Percentiles rank a stretch among this genome's conserved stretches.
Conservation (phyloP, 2,888 invertebrate species). For the Spicauda simplicius region DNA sequence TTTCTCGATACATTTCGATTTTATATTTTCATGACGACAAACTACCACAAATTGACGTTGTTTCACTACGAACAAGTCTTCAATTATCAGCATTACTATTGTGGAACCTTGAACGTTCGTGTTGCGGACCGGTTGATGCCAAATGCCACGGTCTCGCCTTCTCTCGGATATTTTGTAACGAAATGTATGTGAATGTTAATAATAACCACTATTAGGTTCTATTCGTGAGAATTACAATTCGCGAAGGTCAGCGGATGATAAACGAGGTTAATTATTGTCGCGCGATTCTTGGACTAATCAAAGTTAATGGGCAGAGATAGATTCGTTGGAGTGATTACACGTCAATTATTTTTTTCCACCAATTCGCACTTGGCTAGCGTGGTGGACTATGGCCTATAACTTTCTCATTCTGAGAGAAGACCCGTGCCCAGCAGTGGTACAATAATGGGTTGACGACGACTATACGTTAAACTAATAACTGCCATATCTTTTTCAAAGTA, state of each 20-base stretch:
- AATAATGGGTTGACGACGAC: too few relatives aligned
- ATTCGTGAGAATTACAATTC: slow-evolving; percentile 17
- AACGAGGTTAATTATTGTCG: slow-evolving; percentile 6
- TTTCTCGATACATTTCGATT: too few relatives aligned
- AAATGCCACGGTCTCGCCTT: slow-evolving; percentile 23
- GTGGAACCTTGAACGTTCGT: slow-evolving; percentile 26
- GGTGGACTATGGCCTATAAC: too few relatives aligned
- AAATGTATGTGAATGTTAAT: slow-evolving; percentile 16
- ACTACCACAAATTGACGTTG: background rate
- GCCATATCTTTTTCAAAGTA: too few relatives aligned
- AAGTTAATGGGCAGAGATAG: background rate
- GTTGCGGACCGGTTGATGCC: slow-evolving; percentile 21
- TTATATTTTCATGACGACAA: too few relatives aligned
- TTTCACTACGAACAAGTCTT: background rate
- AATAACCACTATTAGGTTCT: slow-evolving; percentile 4
- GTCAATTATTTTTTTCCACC: too few relatives aligned
- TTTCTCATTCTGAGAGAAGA: too few relatives aligned
- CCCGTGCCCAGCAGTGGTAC: too few relatives aligned
- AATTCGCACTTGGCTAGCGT: too few relatives aligned
- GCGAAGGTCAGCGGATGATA: slow-evolving; percentile 1
- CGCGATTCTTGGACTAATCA: background rate
- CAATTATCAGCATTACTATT: background rate
- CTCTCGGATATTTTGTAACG: slow-evolving; percentile 15
- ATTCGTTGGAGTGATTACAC: too few relatives aligned
- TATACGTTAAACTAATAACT: too few relatives aligned